phyloP scores from a whole-genome alignment of 2,113 vertebrate genomes.

The Morone chrysops region DNA sequence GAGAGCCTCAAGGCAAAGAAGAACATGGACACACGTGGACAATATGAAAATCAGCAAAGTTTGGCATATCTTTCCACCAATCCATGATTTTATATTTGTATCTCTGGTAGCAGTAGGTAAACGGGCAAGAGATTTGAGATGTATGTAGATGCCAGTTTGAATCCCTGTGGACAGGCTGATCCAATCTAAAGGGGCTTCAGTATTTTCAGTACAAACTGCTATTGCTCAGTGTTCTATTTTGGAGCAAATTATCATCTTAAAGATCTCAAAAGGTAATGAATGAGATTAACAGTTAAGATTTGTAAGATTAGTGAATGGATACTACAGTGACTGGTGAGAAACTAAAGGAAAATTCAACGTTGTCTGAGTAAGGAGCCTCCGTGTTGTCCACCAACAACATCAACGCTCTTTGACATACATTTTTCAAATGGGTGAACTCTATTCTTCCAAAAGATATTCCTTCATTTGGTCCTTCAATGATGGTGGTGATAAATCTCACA shows the following conservation, averaged over 20 bases:
- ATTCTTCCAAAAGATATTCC: not conserved
- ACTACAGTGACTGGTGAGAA: not conserved
- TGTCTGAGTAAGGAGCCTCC: not conserved
- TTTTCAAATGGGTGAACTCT: not conserved
- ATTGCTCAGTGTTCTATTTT: not conserved
- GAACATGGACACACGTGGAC: slow-evolving; percentile 1
- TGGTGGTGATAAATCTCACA: not conserved
- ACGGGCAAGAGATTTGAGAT: not conserved
- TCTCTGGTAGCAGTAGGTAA: slow-evolving; percentile 1
- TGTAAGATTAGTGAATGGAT: not conserved
- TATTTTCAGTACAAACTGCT: not conserved
- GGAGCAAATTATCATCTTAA: not conserved
- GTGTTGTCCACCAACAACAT: not conserved
- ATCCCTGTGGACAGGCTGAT: slow-evolving; percentile 20
- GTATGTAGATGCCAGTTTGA: not conserved
- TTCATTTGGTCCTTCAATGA: not conserved
- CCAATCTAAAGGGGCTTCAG: not conserved
- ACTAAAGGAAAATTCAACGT: not conserved
- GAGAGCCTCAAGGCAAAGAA: slow-evolving; percentile 33
- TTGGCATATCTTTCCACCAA: not conserved
- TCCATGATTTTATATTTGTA: too few species aligned
- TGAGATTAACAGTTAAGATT: not conserved
- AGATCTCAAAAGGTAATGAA: slow-evolving; percentile 1
- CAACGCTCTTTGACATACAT: not conserved
- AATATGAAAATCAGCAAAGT: slow-evolving; percentile 29